Evolutionary conservation across 1,140 invertebrate genomes (phyloP).

Genomic region (Papilio polyxenes): DNA sequence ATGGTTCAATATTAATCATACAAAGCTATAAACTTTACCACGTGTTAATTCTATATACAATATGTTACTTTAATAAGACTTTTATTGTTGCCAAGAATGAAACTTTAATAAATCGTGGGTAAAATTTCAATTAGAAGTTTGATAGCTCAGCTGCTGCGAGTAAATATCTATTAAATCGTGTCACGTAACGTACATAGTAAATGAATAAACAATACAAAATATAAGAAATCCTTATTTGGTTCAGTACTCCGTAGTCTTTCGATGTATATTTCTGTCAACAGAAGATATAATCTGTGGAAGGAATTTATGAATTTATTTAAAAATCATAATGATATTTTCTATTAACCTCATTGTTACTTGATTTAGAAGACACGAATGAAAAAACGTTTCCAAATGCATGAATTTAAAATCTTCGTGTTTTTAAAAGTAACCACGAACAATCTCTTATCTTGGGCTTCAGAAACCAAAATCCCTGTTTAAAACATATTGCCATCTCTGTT

Average conservation of each 20-base stretch:
- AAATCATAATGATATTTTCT: neutral
- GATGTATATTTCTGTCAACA: neutral
- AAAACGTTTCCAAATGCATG: too few species aligned
- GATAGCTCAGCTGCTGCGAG: conserved; percentile 5
- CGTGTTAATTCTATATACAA: neutral
- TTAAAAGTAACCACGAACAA: too few species aligned
- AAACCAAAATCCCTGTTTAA: too few species aligned
- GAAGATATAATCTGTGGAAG: neutral
- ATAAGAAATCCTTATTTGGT: conserved; percentile 8
- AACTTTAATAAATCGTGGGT: neutral
- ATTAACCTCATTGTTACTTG: neutral
- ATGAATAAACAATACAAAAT: conserved; percentile 26
- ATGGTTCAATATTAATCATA: neutral
- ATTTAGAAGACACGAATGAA: neutral
- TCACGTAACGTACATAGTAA: conserved; percentile 17
- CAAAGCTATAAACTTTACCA: neutral
- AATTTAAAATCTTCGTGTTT: too few species aligned
- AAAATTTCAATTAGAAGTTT: neutral
- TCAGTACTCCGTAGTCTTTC: neutral
- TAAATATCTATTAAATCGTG: neutral
- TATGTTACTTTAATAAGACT: neutral
- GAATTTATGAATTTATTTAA: neutral
- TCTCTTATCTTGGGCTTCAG: too few species aligned
- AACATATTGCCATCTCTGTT: too few species aligned
- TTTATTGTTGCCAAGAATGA: conserved; percentile 13